Evolutionary conservation across 2,113 vertebrate genomes (phyloP), one percentile per base, ranked within the genome.

Genomic region (Alouatta palliata): DNA sequence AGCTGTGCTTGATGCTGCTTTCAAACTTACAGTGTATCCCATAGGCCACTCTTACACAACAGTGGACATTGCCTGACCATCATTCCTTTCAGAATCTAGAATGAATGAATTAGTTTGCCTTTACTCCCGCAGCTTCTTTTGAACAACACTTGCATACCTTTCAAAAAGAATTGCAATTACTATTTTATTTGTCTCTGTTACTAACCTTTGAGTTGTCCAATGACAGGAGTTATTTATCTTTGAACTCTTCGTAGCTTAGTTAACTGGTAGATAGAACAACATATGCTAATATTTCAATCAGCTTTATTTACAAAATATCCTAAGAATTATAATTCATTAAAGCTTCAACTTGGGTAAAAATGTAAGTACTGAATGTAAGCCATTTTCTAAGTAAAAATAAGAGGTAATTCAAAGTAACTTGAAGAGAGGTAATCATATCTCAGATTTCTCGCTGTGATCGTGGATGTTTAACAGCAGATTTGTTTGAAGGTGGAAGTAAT

Each of bases 211-310:
- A 76, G 35, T 52, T 90, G 11, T 47, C 47, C 12, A 73, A 10
- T 68, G 76, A 47, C 43, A 79, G 54, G 64, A 81, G 52, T 79
- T 89, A 94, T 87, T 80, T 81, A 58, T 96, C 89, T 94, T 54
- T 84, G 23, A 87, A 66, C 13, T 95, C 76, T 12, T 86, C 20
- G 25, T 16, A 76, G 35, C 19, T 25, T 80, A 80, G 40, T 70
- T 71, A 87, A 83, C 13, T 47, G 40, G 35, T 37, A 86, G 23
- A 49, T 56, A 14, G 19, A 79, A 49, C 32, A 19, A 84, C 19
- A 8, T 47, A 68, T 49, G 13, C 23, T 66, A 43, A 66, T 49
- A 87, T 61, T 73, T 71, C 76, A 92, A 71, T 90, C 73, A 14
- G 45, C 5, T 45, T 92, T 87, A 40, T 71, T 96, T 95, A 90